A percentile compares a stretch with the other conserved stretches of the same genome.
phyloP scores from a whole-genome alignment of 92 coral and sea anemone species.

The Siderastrea radians region DNA sequence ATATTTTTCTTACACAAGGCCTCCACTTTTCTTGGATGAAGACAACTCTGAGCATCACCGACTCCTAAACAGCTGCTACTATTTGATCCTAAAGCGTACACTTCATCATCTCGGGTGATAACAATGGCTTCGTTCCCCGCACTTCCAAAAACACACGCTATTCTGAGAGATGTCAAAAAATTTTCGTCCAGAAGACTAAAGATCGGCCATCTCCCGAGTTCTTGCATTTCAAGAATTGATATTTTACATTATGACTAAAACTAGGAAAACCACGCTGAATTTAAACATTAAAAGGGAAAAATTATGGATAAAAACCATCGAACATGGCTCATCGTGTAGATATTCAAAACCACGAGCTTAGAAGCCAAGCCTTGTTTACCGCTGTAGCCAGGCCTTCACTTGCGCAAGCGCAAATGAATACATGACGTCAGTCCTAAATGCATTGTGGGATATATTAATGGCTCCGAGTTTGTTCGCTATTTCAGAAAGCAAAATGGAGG shows the following conservation, averaged over 20 bases:
- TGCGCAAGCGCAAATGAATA: constrained; percentile 69
- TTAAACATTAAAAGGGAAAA: background rate
- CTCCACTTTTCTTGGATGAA: constrained; percentile 85
- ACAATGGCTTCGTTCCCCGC: constrained; percentile 93
- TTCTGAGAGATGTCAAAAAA: constrained; percentile 70
- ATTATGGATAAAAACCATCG: constrained; percentile 16
- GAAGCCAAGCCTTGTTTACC: constrained; percentile 73
- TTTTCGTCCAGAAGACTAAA: constrained; percentile 81
- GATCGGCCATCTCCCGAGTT: constrained; percentile 91
- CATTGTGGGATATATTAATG: constrained; percentile 95
- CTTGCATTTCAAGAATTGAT: constrained; percentile 71
- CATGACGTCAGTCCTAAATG: constrained; percentile 93
- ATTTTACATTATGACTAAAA: background rate
- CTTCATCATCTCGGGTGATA: constrained; percentile 84
- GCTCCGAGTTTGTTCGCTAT: constrained; percentile 25
- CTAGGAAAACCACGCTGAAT: background rate
- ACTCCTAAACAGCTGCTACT: constrained; percentile 92
- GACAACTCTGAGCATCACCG: constrained; percentile 85
- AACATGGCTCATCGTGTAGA: too few species aligned
- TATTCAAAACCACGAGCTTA: background rate
- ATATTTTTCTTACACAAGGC: constrained; percentile 82
- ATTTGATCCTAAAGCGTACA: constrained; percentile 87
- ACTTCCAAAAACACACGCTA: constrained; percentile 93
- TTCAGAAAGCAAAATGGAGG: constrained; percentile 13
- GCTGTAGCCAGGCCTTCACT: constrained; percentile 5